Base-by-base conservation (phyloP, 2,113 vertebrate genomes). In the Sebastes schlegelii region DNA sequence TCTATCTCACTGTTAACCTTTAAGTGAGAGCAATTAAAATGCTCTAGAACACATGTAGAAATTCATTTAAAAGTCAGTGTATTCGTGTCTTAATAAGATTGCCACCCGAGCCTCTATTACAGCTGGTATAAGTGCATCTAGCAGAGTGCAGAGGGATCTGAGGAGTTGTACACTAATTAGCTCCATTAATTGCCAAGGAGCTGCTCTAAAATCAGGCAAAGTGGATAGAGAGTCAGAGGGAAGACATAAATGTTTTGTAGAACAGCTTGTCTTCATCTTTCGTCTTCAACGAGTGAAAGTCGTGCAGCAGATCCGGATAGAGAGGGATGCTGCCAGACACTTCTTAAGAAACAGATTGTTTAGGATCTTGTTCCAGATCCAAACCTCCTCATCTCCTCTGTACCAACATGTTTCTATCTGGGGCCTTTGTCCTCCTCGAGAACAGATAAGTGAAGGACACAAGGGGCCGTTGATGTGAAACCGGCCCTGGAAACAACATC, bases 151-250 rank as follows among this genome's bases (percentile, higher is more conserved):
- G 62, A 82, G 52, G 23, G 68, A 80, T 71, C 58, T 6, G 67
- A 84, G 43, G 66, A 90, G 84, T 70, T 82, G 63, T 45, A 23
- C 54, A 14, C 79, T 91, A 91, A 92, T 95, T 93, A 93, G 81
- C 17, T 61, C 45, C 75, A 66, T 86, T 89, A 85, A 91, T 88
- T 90, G 86, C 68, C 13, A 45, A 84, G 68, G 64, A 74, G 77
- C 57, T 74, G 58, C 69, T 86, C 80, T 76, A 67, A 87, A 77
- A 83, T 65, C 55, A 77, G 61, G 26, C 65, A 40, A 73, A 72
- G 67, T 77, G 67, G 40, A 79, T 23, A 0, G 48, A 74, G 51
- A 83, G 55, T 74, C 42, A 19, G 42, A 74, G 60, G 72, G 60
- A 51, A 79, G n/a, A 80, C 13, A 52, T 21, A 51, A 74, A 82